Conservation (phyloP, 2,888 invertebrate genomes). For the Mantis religiosa region DNA sequence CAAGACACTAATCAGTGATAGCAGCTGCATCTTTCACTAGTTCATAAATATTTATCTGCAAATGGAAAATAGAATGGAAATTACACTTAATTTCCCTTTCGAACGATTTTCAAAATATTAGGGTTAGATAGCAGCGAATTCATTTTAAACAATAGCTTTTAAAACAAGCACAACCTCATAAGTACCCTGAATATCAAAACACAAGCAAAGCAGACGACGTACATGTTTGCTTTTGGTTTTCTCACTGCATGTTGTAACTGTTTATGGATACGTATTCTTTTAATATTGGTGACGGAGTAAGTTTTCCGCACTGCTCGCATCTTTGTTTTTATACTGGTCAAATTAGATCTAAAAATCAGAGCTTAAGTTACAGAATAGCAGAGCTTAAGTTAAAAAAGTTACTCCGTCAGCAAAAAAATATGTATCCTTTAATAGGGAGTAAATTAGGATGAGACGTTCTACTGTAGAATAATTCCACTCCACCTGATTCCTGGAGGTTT, state of each 20-base stretch:
- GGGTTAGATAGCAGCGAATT: no score
- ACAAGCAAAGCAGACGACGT: background rate
- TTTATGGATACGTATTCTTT: background rate
- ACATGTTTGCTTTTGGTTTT: background rate
- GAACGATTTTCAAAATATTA: no score
- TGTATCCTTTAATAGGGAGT: background rate
- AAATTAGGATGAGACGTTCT: background rate
- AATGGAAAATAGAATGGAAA: no score
- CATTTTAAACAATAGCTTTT: background rate
- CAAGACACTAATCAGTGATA: no score
- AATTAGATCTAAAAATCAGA: no score
- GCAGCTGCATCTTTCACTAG: no score
- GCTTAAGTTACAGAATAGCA: background rate
- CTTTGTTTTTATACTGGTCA: no score
- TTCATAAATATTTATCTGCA: no score
- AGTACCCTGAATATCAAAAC: background rate
- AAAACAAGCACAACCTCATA: background rate
- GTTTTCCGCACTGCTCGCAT: background rate
- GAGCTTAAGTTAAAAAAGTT: background rate
- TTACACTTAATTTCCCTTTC: no score
- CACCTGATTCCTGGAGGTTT: background rate
- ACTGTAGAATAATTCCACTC: background rate
- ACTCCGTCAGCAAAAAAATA: background rate
- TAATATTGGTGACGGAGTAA: background rate
- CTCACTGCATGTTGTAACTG: background rate